phyloP scores from a whole-genome alignment of 2,113 vertebrate genomes.

The Thalassoma bifasciatum region DNA sequence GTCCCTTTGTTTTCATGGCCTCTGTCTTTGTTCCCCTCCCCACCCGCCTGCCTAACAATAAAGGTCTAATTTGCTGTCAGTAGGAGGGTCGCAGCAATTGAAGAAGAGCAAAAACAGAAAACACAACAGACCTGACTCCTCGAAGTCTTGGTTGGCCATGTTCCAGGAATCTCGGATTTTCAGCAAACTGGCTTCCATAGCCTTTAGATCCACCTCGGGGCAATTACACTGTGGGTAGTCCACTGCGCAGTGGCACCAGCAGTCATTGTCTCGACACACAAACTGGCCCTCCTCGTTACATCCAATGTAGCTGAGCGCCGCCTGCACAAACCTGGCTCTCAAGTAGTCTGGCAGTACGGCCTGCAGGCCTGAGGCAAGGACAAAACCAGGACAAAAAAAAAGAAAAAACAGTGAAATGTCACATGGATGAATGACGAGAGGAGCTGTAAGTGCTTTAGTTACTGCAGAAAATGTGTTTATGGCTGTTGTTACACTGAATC shows the following conservation, averaged over 20 bases:
- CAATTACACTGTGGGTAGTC: constrained; percentile 85
- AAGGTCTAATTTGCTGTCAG: constrained; percentile 36
- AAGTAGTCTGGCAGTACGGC: constrained; percentile 84
- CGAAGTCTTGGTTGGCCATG: constrained; percentile 82
- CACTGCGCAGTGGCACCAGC: constrained; percentile 84
- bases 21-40: constrained; percentile 9
- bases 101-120: constrained; percentile 11
- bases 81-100: neutral
- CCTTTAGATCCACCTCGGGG: constrained; percentile 81
- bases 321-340: constrained; percentile 82
- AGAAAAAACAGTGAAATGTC: constrained; percentile 32
- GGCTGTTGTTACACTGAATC: constrained; percentile 2
- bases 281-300: constrained; percentile 87
- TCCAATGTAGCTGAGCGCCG: constrained; percentile 86
- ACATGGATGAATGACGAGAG: constrained; percentile 16
- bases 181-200: constrained; percentile 83
- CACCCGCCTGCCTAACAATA: constrained; percentile 23
- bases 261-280: constrained; percentile 84
- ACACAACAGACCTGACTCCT: constrained; percentile 82
- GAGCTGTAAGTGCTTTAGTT: constrained; percentile 33
- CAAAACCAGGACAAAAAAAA: constrained; percentile 23
- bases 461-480: constrained; percentile 25
- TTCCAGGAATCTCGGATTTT: constrained; percentile 81
- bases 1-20: constrained; percentile 15
- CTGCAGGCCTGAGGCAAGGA: constrained; percentile 81